These are phyloP conservation scores for Helicoverpa armigera DNA, from an alignment of 1,140 invertebrate species.

Conservation along the genomic window DNA sequence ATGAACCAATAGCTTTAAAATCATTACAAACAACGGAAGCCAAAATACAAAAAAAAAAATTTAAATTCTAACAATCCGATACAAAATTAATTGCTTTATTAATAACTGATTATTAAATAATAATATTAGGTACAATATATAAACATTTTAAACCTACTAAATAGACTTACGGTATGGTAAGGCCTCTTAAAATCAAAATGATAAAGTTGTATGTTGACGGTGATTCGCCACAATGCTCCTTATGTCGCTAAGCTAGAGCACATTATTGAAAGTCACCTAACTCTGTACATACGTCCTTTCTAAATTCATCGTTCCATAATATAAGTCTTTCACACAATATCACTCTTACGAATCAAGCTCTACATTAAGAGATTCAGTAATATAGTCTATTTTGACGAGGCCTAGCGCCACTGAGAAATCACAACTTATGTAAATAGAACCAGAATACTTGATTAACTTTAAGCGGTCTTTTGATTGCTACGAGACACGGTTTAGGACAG, in stretches of 20 bases:
- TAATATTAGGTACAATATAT: conserved; percentile 63
- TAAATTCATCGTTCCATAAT: conserved; percentile 10
- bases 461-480: too few relatives aligned
- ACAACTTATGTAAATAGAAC: not conserved
- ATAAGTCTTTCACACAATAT: conserved; percentile 10
- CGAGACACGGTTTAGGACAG: too few relatives aligned
- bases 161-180: conserved; percentile 76
- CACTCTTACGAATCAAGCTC: conserved; percentile 22
- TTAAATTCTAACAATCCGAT: conserved; percentile 59
- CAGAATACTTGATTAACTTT: too few relatives aligned
- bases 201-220: conserved; percentile 24
- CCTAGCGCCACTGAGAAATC: conserved; percentile 29
- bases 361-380: conserved; percentile 37
- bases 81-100: conserved; percentile 63
- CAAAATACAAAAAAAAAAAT: conserved; percentile 61
- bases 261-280: not conserved
- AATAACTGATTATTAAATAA: conserved; percentile 70
- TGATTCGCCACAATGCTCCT: not conserved
- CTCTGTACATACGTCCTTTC: conserved; percentile 7
- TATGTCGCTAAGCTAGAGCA: conserved; percentile 4
- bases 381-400: conserved; percentile 13
- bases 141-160: conserved; percentile 62
- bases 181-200: conserved; percentile 56
- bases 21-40: conserved; percentile 66
- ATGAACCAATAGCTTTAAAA: conserved; percentile 52